Base-by-base conservation (phyloP, 2,797 vertebrate species). In the Melanogrammus aeglefinus region DNA sequence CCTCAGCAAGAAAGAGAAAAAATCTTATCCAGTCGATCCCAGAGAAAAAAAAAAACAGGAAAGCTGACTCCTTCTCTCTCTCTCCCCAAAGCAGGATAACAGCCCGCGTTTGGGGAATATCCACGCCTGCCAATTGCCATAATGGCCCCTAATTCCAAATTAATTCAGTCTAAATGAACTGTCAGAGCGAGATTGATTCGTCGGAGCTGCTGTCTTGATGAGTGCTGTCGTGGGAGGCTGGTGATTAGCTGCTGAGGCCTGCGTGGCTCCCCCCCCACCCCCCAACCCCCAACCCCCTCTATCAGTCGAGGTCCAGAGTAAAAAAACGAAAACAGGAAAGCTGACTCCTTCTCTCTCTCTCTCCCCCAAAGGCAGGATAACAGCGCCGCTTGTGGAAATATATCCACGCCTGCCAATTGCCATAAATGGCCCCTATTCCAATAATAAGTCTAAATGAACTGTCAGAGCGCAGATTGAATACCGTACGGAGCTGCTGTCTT, bases 401-500 rank as follows among this genome's bases (percentile, higher is more conserved):
- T 96, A 95, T 95, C 93, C 91, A 92, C 83, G 94, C 92, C 95
- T 96, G 96, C 95, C 95, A 95, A 95, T 96, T 96, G 94, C 95
- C 92, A 93, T 96, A 96, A 96, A n/a, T 93, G 92, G 93, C 92
- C 94, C 93, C 94, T 96, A 96, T 96, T 96, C 96, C 95, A 96
- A 96, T 96, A 96, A 96, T 96, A 96, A 96, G 95, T 95, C 95
- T 96, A 96, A 96, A 96, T 96, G 95, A 96, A 96, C 93, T 96
- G 96, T 96, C 96, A 96, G 92, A 93, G 92, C 93, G 95, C n/a
- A 96, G 96, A 96, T 96, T 96, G 96, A 96, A 96, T 95, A n/a
- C n/a, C 94, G 95, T 95, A n/a, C 95, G 93, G 94, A 94, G 93
- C 94, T 91, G 93, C 94, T 94, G 94, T 94, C 94, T 92, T 95